Evolutionary conservation across 2,888 invertebrate species (phyloP).

Genomic region (Chorisops tibialis): DNA sequence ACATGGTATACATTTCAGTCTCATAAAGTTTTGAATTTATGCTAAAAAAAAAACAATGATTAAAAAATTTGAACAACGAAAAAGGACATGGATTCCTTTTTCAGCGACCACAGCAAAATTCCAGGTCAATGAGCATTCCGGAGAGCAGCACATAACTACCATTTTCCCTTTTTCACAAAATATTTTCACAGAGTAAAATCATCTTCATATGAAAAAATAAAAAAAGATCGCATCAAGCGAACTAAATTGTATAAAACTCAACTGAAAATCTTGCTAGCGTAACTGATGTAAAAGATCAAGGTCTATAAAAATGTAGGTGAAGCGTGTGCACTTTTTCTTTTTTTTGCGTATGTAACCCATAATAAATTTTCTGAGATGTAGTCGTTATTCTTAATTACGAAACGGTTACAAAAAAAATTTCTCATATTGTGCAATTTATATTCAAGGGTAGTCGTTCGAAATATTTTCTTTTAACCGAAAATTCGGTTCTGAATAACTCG

Average conservation of each 20-base stretch:
- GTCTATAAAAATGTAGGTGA: neutral
- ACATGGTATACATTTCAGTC: slow-evolving; percentile 18
- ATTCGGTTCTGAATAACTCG: no score
- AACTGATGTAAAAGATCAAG: no score
- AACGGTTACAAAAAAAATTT: no score
- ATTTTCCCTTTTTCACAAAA: slow-evolving; percentile 11
- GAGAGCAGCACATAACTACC: slow-evolving; percentile 19
- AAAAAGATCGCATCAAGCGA: slow-evolving; percentile 9
- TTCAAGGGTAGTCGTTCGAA: no score
- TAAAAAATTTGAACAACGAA: no score
- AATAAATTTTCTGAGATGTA: no score
- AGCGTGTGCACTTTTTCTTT: slow-evolving; percentile 3
- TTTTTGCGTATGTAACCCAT: neutral
- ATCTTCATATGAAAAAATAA: slow-evolving; percentile 21
- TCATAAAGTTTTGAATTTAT: slow-evolving; percentile 16
- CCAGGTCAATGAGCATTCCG: slow-evolving; percentile 20
- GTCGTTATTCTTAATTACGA: no score
- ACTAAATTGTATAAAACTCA: slow-evolving; percentile 17
- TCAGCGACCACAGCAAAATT: slow-evolving; percentile 9
- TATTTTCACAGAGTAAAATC: neutral
- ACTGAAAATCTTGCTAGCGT: neutral
- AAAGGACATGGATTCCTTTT: neutral
- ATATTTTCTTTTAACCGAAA: no score
- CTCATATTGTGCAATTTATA: no score
- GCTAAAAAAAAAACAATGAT: slow-evolving; percentile 9